Conservation (phyloP, 2,888 invertebrate species). For the Ophioninae sp. region DNA sequence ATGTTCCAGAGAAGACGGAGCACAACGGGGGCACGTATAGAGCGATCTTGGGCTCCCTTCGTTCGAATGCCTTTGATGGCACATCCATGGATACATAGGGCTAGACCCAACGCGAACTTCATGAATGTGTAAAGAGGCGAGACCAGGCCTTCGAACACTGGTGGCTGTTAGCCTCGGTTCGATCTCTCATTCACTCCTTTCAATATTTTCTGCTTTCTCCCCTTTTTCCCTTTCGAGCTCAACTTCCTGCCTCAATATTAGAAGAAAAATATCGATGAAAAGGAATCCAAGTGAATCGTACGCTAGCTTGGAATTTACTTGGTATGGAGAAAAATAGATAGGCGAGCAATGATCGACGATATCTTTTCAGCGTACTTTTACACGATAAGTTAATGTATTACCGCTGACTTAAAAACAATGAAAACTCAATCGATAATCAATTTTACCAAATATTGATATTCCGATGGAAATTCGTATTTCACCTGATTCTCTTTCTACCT, state of each 20-base stretch:
- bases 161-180: constrained; percentile 35
- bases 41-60: constrained; percentile 69
- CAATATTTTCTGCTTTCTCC: background rate
- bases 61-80: constrained; percentile 76
- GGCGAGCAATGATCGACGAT: too few species aligned
- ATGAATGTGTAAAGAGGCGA: constrained; percentile 77
- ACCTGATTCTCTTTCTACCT: background rate
- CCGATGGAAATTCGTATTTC: too few species aligned
- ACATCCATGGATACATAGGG: constrained; percentile 39
- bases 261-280: background rate
- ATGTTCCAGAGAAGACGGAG: constrained; percentile 45
- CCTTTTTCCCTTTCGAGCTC: background rate
- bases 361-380: too few species aligned
- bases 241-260: constrained; percentile 5
- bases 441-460: too few species aligned
- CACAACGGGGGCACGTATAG: constrained; percentile 60
- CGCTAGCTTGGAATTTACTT: too few species aligned
- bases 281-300: background rate
- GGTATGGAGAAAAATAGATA: too few species aligned
- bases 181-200: constrained; percentile 42
- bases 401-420: too few species aligned
- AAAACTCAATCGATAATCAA: too few species aligned
- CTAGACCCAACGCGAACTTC: constrained; percentile 64
- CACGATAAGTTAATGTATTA: too few species aligned
- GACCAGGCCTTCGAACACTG: constrained; percentile 31